phyloP scores from a whole-genome alignment of 1,140 invertebrate genomes.

The Drosophila seguyi region DNA sequence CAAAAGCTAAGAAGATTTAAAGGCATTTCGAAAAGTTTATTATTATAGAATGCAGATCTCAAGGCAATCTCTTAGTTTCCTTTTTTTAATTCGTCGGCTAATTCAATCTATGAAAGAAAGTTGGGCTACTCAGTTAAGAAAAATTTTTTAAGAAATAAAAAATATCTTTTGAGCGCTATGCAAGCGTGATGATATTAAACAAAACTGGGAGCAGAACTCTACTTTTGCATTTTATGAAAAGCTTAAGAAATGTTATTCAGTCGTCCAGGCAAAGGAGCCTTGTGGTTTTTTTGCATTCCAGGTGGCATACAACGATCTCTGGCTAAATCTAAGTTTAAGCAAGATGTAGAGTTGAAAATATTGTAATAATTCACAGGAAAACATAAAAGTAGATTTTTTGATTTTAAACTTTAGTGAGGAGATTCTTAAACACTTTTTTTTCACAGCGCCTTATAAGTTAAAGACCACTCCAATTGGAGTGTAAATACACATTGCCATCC shows the following conservation, averaged over 20 bases:
- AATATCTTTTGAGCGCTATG: neutral
- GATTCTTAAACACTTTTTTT: neutral
- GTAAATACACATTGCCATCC: conserved; percentile 15
- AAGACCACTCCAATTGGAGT: conserved; percentile 3
- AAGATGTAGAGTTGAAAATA: too few relatives aligned
- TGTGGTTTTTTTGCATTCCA: neutral
- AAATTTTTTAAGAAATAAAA: neutral
- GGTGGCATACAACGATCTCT: neutral
- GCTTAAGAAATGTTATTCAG: neutral
- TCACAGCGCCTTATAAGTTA: neutral
- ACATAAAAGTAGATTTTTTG: too few relatives aligned
- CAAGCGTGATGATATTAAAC: neutral
- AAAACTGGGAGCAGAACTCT: neutral
- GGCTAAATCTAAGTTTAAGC: too few relatives aligned
- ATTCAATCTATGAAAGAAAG: neutral
- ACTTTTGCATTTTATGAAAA: neutral
- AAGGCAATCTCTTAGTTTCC: too few relatives aligned
- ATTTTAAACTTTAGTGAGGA: neutral
- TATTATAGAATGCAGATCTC: too few relatives aligned
- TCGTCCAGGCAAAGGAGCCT: neutral
- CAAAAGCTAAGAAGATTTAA: too few relatives aligned
- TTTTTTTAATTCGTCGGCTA: neutral
- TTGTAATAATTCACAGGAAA: neutral
- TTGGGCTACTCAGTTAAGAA: neutral
- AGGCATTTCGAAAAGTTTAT: too few relatives aligned